Evolutionary conservation across 2,797 vertebrate genomes (phyloP).

Genomic region (Falco berigora): DNA sequence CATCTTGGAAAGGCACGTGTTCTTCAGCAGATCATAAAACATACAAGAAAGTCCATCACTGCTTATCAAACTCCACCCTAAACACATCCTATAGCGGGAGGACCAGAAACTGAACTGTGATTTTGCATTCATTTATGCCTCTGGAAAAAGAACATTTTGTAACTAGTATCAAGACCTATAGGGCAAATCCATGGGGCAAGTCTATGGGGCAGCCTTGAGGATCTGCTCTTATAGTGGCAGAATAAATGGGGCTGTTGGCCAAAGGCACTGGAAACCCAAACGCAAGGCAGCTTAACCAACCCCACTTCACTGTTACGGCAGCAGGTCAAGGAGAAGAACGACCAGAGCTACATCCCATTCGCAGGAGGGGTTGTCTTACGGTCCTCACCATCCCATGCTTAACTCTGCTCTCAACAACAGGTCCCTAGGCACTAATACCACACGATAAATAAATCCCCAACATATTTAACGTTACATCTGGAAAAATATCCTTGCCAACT

Average conservation of each 20-base stretch:
- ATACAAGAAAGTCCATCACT: neutral
- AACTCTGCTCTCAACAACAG: neutral
- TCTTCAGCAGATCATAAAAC: neutral
- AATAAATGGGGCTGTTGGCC: neutral
- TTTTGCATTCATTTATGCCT: neutral
- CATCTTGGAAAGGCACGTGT: neutral
- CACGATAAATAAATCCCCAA: neutral
- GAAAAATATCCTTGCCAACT: neutral
- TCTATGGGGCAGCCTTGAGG: neutral
- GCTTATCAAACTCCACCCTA: neutral
- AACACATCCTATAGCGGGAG: neutral
- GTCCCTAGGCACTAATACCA: neutral
- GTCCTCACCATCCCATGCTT: neutral
- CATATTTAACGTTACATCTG: neutral
- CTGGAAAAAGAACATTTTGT: neutral
- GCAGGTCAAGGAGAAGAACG: neutral
- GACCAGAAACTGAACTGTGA: neutral
- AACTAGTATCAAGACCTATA: accelerated
- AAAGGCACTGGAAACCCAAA: neutral
- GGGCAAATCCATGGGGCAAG: neutral
- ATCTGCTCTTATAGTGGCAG: neutral
- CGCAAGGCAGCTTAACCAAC: neutral
- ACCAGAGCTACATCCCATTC: neutral
- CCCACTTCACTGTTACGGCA: neutral
- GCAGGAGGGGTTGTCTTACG: neutral